A percentile compares a stretch with the other conserved stretches of the same genome.
Evolutionary conservation across 2,888 invertebrate genomes (phyloP).

Genomic region (Synergus japonicus): DNA sequence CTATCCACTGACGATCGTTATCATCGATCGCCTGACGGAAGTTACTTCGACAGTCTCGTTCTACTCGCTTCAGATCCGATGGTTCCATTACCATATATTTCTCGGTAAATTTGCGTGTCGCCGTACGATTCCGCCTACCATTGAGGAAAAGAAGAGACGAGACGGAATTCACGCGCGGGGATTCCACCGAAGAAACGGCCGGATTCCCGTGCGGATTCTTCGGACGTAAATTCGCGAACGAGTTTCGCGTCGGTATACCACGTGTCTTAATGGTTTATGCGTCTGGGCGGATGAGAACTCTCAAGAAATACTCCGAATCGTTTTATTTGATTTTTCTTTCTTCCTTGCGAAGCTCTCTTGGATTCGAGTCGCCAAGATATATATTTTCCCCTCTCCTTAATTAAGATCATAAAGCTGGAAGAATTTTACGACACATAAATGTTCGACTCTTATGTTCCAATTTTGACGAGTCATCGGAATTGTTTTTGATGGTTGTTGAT

Average conservation of each 20-base stretch:
- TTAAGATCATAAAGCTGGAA: background rate
- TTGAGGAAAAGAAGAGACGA: conserved; percentile 48
- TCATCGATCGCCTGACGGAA: conserved; percentile 51
- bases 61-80: conserved; percentile 56
- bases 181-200: conserved; percentile 46
- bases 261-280: conserved; percentile 67
- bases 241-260: conserved; percentile 47
- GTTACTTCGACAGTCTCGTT: conserved; percentile 59
- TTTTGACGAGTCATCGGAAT: conserved; percentile 21
- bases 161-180: conserved; percentile 46
- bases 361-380: background rate
- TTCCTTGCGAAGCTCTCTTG: background rate
- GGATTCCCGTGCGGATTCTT: conserved; percentile 50
- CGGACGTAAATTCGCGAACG: conserved; percentile 52
- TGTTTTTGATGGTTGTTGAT: conserved; percentile 17
- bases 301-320: conserved; percentile 11
- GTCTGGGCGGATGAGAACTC: conserved; percentile 56
- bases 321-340: background rate
- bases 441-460: background rate
- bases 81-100: conserved; percentile 65
- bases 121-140: conserved; percentile 46
- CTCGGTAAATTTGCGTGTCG: conserved; percentile 63
- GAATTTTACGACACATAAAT: conserved; percentile 5
- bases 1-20: conserved; percentile 57
- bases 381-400: background rate